These are phyloP conservation scores for Adelphocoris suturalis DNA, from an alignment of 2,888 invertebrate species.

Conservation along the genomic window DNA sequence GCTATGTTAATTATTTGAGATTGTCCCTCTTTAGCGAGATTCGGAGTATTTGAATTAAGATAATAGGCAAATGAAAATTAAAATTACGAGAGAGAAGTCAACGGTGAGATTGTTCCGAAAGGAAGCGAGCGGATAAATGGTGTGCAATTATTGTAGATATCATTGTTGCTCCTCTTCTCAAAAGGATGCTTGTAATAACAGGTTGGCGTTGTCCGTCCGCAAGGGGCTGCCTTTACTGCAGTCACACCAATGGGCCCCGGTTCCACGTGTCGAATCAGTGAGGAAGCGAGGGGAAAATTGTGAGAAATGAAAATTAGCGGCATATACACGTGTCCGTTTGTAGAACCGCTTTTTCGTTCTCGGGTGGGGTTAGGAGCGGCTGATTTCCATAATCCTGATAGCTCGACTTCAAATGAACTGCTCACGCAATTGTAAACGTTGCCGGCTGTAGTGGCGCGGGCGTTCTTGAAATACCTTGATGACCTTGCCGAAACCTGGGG, in stretches of 20 bases:
- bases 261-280: slow-evolving; percentile 35
- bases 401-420: neutral
- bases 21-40: neutral
- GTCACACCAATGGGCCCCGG: neutral
- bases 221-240: neutral
- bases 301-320: slow-evolving; percentile 34
- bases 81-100: neutral
- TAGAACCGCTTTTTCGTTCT: neutral
- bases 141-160: slow-evolving; percentile 52
- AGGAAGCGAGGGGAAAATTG: slow-evolving; percentile 5
- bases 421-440: neutral
- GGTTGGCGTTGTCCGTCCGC: slow-evolving; percentile 18
- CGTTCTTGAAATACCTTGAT: neutral
- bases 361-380: neutral
- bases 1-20: neutral
- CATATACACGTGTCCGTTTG: slow-evolving; percentile 15
- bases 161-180: slow-evolving; percentile 5
- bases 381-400: neutral
- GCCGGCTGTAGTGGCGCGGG: neutral
- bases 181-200: slow-evolving; percentile 49
- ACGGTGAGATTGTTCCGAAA: slow-evolving; percentile 11
- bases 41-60: neutral
- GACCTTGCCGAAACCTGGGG: neutral
- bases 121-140: slow-evolving; percentile 32
- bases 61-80: neutral